Percentiles rank a stretch among this genome's conserved stretches.
Evolutionary conservation across 2,888 invertebrate genomes (phyloP).

Genomic region (Heliconius ismenius): DNA sequence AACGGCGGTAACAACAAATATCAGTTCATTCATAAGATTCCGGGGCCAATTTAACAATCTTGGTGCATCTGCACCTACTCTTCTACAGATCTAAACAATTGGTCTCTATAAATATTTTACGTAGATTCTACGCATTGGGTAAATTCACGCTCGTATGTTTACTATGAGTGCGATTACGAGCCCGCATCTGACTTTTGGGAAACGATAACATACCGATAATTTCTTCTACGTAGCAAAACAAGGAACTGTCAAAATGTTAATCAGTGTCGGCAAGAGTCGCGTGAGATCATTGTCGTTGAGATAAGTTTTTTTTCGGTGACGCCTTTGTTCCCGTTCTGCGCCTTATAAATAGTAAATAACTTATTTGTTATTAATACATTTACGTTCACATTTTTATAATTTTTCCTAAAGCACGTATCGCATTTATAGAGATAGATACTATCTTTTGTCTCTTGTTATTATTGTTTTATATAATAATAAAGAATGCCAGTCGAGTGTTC

Average conservation of each 20-base stretch:
- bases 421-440: conserved; percentile 1
- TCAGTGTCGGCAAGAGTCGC: conserved; percentile 63
- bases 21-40: conserved; percentile 72
- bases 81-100: conserved; percentile 49
- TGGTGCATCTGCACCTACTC: conserved; percentile 56
- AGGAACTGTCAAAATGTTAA: conserved; percentile 67
- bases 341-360: conserved; percentile 31
- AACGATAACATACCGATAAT: conserved; percentile 65
- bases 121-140: conserved; percentile 48
- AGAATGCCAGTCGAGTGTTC: conserved; percentile 14
- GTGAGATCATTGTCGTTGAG: conserved; percentile 73
- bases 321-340: conserved; percentile 26
- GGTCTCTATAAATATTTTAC: conserved; percentile 50
- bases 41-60: conserved; percentile 58
- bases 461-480: conserved; percentile 6
- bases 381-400: not conserved
- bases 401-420: not conserved
- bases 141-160: conserved; percentile 51
- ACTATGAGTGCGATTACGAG: conserved; percentile 44
- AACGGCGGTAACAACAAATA: conserved; percentile 67
- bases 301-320: conserved; percentile 55
- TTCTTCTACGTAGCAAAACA: conserved; percentile 70
- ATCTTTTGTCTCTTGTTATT: not conserved
- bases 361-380: not conserved
- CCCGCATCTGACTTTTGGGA: conserved; percentile 49